Evolutionary conservation across 2,888 invertebrate species (phyloP).

Genomic region (Cataglyphis rosenhaueri): DNA sequence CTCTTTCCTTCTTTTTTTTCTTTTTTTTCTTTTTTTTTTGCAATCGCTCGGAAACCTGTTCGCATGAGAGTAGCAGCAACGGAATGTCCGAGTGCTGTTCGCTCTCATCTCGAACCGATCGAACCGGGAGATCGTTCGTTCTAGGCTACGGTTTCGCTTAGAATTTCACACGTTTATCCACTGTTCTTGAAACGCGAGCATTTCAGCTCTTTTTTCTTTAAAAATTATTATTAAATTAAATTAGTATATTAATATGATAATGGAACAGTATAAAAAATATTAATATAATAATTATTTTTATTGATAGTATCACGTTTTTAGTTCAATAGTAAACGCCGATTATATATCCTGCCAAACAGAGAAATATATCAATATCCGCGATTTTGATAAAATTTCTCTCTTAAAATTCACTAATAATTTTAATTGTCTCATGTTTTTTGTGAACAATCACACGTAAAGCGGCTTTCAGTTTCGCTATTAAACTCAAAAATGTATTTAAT

Average conservation of each 20-base stretch:
- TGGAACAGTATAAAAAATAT: background rate
- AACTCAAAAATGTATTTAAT: background rate
- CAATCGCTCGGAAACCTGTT: slow-evolving; percentile 73
- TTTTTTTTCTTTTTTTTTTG: slow-evolving; percentile 67
- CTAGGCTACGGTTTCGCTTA: slow-evolving; percentile 40
- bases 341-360: background rate
- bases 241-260: background rate
- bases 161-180: slow-evolving; percentile 10
- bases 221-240: background rate
- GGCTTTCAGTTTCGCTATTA: background rate
- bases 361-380: background rate
- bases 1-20: slow-evolving; percentile 19
- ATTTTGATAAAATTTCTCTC: background rate
- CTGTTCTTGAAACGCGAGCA: background rate
- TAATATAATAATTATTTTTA: background rate
- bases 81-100: slow-evolving; percentile 72
- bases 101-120: slow-evolving; percentile 68
- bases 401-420: background rate
- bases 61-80: slow-evolving; percentile 71
- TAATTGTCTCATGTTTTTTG: background rate
- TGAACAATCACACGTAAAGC: background rate
- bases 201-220: background rate
- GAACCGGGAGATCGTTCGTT: slow-evolving; percentile 64
- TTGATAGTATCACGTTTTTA: background rate
- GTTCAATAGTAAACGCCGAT: background rate